Evolutionary conservation across 2,888 invertebrate species (phyloP), one percentile per base, ranked within the genome.

Genomic region (Tupiocoris notatus): DNA sequence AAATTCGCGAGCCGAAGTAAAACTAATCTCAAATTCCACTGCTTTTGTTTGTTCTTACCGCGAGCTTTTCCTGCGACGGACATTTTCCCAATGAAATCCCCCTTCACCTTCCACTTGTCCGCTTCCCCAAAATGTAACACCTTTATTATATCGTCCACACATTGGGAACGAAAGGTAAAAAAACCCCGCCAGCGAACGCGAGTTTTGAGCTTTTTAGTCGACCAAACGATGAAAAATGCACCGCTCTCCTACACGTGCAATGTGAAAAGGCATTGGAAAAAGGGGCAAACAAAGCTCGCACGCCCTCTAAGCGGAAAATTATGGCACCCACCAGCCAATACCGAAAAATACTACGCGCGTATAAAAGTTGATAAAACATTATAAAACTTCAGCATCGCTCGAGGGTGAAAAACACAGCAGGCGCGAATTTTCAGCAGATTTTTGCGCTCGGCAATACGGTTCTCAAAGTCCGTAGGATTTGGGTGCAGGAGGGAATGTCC

Each of bases 351-450:
- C 39, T 12, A 12, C 39, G 39, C 39, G 6, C 39, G 3, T 39
- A 59, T 59, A 59, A 59, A 59, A 59, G 59, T 59, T 9, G 59
- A 59, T 59, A 59, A 59, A 59, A 59, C 59, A 20, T 59, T 59
- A 59, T 59, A 59, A 59, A 59, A 59, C 59, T 59, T 59, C 20
- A 6, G n/a, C 7, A 6, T 6, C 2, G 12, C 39, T 20, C 17
- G 18, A n/a, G 59, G 59, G 59, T 59, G 59, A 59, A 59, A 59
- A 59, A 59, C 59, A 59, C 59, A 59, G 16, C 59, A n/a, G 59
- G 59, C n/a, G 59, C 59, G 59, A 59, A 59, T 39, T 59, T 59
- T 59, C 59, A n/a, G 6, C 20, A n/a, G 59, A 59, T 59, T 59
- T 59, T 59, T 59, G 59, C n/a, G n/a, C 59, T n/a, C 39, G 39